Conservation (phyloP, 2,888 invertebrate species). For the Papilio gigon region DNA sequence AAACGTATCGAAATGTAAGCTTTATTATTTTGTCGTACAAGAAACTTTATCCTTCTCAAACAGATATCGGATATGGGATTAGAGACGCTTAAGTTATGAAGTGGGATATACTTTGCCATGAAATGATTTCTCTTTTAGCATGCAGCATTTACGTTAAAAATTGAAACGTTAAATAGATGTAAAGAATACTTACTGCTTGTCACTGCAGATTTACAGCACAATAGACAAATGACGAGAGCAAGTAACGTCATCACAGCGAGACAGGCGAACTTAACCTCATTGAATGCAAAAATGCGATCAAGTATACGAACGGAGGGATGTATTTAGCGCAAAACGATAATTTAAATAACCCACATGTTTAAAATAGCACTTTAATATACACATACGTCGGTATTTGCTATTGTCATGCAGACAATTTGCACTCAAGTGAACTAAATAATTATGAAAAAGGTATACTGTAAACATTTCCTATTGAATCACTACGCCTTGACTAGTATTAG, state of each 20-base stretch:
- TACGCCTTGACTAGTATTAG: not conserved
- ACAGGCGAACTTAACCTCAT: constrained; percentile 12
- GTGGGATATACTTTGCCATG: no score
- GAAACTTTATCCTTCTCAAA: not conserved
- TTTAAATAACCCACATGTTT: constrained; percentile 34
- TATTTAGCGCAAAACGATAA: constrained; percentile 15
- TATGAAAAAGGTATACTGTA: not conserved
- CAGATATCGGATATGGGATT: not conserved
- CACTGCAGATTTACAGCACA: not conserved
- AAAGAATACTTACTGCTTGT: not conserved
- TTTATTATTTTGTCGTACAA: not conserved
- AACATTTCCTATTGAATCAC: not conserved
- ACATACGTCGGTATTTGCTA: not conserved
- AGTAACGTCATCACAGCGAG: not conserved
- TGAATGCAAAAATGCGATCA: constrained; percentile 24
- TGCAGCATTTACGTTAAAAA: not conserved
- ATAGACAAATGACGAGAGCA: not conserved
- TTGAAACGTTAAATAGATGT: not conserved
- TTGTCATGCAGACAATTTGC: constrained; percentile 14
- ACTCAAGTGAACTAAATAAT: constrained; percentile 1
- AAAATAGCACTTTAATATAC: constrained; percentile 1
- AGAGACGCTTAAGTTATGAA: not conserved
- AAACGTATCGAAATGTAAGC: not conserved
- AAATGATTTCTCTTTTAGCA: no score
- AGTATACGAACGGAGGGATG: not conserved